Conservation (phyloP, 2,888 invertebrate genomes). For the Agriotes lineatus region DNA sequence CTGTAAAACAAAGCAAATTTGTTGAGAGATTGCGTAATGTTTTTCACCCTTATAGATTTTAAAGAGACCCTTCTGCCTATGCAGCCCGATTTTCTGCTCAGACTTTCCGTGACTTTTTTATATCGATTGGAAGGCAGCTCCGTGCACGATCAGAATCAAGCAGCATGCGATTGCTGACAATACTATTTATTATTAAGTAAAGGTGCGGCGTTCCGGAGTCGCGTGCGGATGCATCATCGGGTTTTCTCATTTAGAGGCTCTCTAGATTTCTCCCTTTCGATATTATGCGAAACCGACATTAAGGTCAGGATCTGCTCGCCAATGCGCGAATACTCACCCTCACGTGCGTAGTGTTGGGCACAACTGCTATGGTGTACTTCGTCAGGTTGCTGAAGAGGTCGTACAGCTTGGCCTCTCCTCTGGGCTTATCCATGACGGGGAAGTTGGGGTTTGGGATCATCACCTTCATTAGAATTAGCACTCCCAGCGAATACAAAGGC, state of each 20-base stretch:
- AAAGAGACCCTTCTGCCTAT: no score
- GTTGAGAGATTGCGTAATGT: no score
- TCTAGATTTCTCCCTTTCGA: no score
- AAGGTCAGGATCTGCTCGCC: no score
- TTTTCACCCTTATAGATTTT: no score
- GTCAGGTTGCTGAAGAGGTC: slow-evolving; percentile 69
- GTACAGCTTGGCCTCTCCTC: slow-evolving; percentile 70
- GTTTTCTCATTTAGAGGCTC: slow-evolving; percentile 8
- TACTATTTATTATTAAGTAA: slow-evolving; percentile 30
- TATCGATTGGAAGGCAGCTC: background rate
- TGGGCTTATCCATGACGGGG: slow-evolving; percentile 76
- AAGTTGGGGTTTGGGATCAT: slow-evolving; percentile 82
- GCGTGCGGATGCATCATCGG: slow-evolving; percentile 24
- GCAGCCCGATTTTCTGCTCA: no score
- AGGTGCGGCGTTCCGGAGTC: slow-evolving; percentile 19
- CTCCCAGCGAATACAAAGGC: slow-evolving; percentile 81
- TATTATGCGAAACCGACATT: no score
- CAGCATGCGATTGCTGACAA: slow-evolving; percentile 6
- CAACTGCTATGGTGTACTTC: slow-evolving; percentile 77
- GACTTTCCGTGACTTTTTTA: slow-evolving; percentile 7
- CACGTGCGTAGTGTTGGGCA: slow-evolving; percentile 73
- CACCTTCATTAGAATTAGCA: slow-evolving; percentile 80
- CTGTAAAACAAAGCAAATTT: no score
- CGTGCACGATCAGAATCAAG: background rate
- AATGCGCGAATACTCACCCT: slow-evolving; percentile 58